Evolutionary conservation across 1,140 invertebrate species (phyloP).

Genomic region (Euwallacea similis): DNA sequence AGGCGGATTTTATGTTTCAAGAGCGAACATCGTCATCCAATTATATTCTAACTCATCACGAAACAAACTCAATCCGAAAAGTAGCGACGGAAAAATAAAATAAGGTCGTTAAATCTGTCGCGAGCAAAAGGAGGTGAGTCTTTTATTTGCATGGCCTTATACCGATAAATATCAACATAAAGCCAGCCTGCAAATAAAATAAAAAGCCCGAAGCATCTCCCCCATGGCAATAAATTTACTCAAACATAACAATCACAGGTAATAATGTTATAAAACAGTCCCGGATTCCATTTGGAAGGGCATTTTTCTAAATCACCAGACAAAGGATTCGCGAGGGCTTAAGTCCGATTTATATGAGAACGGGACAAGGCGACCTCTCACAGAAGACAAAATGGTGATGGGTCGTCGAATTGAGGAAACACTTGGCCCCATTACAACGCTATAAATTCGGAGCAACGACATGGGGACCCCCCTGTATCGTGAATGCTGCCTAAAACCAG

Average conservation of each 20-base stretch:
- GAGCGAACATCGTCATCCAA: conserved; percentile 3
- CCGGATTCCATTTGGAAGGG: conserved; percentile 46
- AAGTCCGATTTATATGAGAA: conserved; percentile 52
- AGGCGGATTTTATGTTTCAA: too few relatives aligned
- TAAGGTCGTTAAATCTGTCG: conserved; percentile 27
- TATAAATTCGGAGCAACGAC: conserved; percentile 49
- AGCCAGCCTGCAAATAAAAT: conserved; percentile 38
- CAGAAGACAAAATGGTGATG: conserved; percentile 53
- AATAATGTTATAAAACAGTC: conserved; percentile 53
- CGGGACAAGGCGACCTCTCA: conserved; percentile 48
- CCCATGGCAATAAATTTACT: conserved; percentile 47
- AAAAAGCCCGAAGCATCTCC: conserved; percentile 43
- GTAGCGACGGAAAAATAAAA: conserved; percentile 10
- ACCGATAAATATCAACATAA: conserved; percentile 38
- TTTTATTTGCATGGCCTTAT: conserved; percentile 38
- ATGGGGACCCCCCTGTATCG: conserved; percentile 26
- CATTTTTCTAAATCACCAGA: conserved; percentile 41
- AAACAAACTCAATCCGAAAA: conserved; percentile 19
- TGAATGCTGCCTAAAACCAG: conserved; percentile 23
- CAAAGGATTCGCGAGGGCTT: conserved; percentile 33
- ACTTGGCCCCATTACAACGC: conserved; percentile 55
- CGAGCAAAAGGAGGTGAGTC: conserved; percentile 23
- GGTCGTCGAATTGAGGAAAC: conserved; percentile 51
- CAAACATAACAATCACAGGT: conserved; percentile 54
- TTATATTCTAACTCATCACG: conserved; percentile 21